These are phyloP conservation scores for Ptychodera flava DNA, from an alignment of 35 echinoderm and acorn worm genomes.

Conservation along the genomic window DNA sequence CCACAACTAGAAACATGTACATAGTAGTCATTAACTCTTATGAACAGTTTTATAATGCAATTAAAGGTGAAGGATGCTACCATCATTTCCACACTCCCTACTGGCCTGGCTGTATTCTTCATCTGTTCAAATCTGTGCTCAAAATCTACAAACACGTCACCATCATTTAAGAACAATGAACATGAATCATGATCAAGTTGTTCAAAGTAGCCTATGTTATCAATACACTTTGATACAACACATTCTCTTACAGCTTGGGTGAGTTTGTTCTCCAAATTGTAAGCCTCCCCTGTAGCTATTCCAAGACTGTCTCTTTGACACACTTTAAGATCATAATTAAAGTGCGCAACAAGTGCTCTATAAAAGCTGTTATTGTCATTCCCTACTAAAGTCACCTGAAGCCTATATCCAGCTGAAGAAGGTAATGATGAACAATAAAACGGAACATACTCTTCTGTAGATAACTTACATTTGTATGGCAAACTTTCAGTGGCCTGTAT, in stretches of 20 bases:
- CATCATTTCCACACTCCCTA: neutral
- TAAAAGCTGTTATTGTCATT: too few species aligned
- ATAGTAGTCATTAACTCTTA: neutral
- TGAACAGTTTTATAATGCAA: neutral
- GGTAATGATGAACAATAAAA: too few species aligned
- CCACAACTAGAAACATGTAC: neutral
- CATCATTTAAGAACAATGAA: neutral
- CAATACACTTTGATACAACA: neutral
- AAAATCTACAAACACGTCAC: neutral
- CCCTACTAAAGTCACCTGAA: too few species aligned
- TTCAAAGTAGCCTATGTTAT: neutral
- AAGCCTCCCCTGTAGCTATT: too few species aligned
- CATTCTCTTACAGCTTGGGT: neutral
- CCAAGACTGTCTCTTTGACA: too few species aligned
- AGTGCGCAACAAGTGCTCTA: too few species aligned
- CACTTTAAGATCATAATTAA: too few species aligned
- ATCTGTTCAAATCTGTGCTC: neutral
- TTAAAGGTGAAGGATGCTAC: neutral
- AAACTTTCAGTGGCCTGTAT: too few species aligned
- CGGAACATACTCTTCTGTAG: too few species aligned
- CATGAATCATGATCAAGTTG: too few species aligned
- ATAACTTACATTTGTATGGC: too few species aligned
- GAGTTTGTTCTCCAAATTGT: neutral
- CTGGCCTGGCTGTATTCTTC: neutral
- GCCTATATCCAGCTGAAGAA: too few species aligned